These are phyloP conservation scores for Eupithecia pulchellata DNA, from an alignment of 2,888 invertebrate species.

Conservation along the genomic window DNA sequence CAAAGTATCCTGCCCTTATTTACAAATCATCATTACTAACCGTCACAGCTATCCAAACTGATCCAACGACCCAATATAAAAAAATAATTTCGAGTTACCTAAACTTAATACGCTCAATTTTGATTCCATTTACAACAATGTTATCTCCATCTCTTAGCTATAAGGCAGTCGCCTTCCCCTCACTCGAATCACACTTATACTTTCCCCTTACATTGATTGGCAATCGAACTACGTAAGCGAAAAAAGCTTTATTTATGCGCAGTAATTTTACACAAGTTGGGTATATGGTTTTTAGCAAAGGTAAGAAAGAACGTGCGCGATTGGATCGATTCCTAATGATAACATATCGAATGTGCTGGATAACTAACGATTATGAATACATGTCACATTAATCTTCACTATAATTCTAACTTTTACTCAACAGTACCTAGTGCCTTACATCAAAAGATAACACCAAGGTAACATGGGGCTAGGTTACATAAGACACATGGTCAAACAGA, in stretches of 20 bases:
- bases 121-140: constrained; percentile 59
- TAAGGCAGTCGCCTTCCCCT: constrained; percentile 52
- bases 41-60: constrained; percentile 63
- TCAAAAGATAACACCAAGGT: constrained; percentile 56
- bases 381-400: constrained; percentile 67
- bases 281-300: constrained; percentile 27
- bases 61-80: constrained; percentile 70
- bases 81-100: constrained; percentile 65
- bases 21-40: constrained; percentile 72
- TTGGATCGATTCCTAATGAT: constrained; percentile 66
- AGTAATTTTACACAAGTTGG: constrained; percentile 26
- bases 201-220: constrained; percentile 41
- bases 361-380: constrained; percentile 62
- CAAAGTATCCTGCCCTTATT: constrained; percentile 64
- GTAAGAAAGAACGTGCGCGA: constrained; percentile 59
- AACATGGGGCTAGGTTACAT: constrained; percentile 49
- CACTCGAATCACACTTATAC: constrained; percentile 40
- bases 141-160: constrained; percentile 60
- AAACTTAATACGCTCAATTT: constrained; percentile 69
- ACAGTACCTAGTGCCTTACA: constrained; percentile 51
- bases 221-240: constrained; percentile 35
- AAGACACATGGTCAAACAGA: constrained; percentile 57
- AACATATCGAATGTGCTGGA: constrained; percentile 65
- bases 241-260: constrained; percentile 17
- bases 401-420: constrained; percentile 56